Evolutionary conservation across 2,888 invertebrate species (phyloP).

Genomic region (Azorinus chamasolen): DNA sequence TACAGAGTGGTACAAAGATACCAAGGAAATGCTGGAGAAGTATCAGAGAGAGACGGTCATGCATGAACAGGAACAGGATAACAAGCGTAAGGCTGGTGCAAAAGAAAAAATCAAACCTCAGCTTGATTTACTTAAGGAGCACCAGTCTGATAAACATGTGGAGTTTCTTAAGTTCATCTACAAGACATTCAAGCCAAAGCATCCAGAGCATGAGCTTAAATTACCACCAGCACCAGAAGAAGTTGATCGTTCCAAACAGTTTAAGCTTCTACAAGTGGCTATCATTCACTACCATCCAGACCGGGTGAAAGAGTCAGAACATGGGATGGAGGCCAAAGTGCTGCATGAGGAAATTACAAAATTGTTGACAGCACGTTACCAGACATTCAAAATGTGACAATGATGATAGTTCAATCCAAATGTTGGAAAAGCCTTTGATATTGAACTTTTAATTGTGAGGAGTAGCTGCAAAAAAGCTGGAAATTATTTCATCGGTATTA

Average conservation of each 20-base stretch:
- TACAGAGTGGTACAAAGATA: conserved; percentile 72
- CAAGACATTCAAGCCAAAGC: conserved; percentile 64
- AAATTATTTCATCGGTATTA: too few species aligned
- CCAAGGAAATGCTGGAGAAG: conserved; percentile 46
- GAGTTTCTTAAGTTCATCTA: conserved; percentile 67
- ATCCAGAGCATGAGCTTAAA: conserved; percentile 58
- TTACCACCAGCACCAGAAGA: conserved; percentile 34
- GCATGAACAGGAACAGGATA: conserved; percentile 59
- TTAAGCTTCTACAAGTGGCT: conserved; percentile 68
- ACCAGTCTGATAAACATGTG: conserved; percentile 33
- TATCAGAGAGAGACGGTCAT: conserved; percentile 67
- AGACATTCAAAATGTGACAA: conserved; percentile 30
- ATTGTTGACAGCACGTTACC: conserved; percentile 64
- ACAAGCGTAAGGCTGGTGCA: conserved; percentile 48
- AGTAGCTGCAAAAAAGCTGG: too few species aligned
- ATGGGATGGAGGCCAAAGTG: conserved; percentile 70
- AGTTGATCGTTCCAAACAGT: conserved; percentile 30
- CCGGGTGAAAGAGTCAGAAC: conserved; percentile 53
- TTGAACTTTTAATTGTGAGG: too few species aligned
- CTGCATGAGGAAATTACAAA: conserved; percentile 76
- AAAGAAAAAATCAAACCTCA: conserved; percentile 58
- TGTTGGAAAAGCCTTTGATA: too few species aligned
- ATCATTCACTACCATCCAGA: conserved; percentile 76
- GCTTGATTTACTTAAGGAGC: conserved; percentile 46
- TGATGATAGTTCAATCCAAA: too few species aligned